Evolutionary conservation across 2,113 vertebrate species (phyloP), one percentile per base, ranked within the genome.

Genomic region (Sorex fumeus): DNA sequence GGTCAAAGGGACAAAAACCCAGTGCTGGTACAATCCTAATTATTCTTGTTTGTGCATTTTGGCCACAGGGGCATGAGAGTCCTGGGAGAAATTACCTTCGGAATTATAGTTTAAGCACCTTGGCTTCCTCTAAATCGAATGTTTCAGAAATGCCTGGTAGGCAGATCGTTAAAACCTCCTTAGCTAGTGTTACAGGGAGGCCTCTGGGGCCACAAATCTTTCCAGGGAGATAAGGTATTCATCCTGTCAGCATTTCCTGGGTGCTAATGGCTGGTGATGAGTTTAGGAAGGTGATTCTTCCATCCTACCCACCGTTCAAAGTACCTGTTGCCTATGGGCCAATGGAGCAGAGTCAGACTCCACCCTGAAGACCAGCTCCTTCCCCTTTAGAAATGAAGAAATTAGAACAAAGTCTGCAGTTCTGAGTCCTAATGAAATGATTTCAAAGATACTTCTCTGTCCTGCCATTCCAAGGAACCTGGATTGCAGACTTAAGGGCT

Each of bases 141-240:
- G 70, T 13, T 92, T 84, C 76, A 60, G 72, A 84, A 93, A 76
- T 75, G 72, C 84, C 77, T 84, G 40, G 32, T 40, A 89, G 92
- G 43, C 88, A 95, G 79, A 91, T 90, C 85, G 86, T 93, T 92
- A 95, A 95, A 94, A 60, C 28, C n/a, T 80, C 88, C 92, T 80
- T 66, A 85, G 85, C 70, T 67, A 78, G 86, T 94, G 76, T 93
- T 85, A 69, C 2, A 47, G 23, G 45, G 80, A 88, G 69, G 43
- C 72, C 88, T 88, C 67, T 0, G 2, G 87, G 84, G 72, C 69
- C 88, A 96, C 91, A 95, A 92, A 95, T 96, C 92, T 91, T 92
- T 81, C 66, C 75, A 57, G 0, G 2, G 71, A 50, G 28, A 32
- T 74, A 50, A 4, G 66, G 18, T 80, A 76, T 91, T 93, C 64